Percentiles rank a stretch among this genome's conserved stretches.
Conservation (phyloP, 2,113 vertebrate species). For the Cryptoleucopteryx plumbea region DNA sequence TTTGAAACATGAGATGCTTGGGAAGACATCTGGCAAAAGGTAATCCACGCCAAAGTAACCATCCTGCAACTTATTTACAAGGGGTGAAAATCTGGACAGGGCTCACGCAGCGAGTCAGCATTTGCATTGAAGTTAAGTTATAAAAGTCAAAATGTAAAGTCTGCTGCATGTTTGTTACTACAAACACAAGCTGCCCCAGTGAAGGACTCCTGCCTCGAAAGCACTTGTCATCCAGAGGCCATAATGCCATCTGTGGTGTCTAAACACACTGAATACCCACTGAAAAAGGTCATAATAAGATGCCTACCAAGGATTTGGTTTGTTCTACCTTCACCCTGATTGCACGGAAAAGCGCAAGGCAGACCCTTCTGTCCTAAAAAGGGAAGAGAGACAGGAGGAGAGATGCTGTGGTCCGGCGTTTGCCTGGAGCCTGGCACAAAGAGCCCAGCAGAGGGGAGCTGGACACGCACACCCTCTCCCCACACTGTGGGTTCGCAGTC, state of each 20-base stretch:
- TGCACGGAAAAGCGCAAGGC: not conserved
- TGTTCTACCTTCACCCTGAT: not conserved
- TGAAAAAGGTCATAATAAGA: not conserved
- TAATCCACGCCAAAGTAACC: not conserved
- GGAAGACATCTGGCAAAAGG: not conserved
- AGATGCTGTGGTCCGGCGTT: rapidly evolving
- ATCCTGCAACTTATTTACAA: not conserved
- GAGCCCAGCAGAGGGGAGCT: rapidly evolving
- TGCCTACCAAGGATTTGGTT: not conserved
- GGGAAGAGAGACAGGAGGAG: not conserved
- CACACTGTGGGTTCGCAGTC: not conserved
- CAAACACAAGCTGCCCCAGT: not conserved
- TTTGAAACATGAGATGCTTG: not conserved
- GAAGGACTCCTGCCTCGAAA: not conserved
- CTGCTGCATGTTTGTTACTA: not conserved
- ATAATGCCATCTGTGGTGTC: no score
- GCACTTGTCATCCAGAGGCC: not conserved
- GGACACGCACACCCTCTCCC: rapidly evolving
- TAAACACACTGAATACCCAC: not conserved
- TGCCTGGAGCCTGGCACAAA: not conserved
- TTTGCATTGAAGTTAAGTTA: not conserved
- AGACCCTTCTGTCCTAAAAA: not conserved
- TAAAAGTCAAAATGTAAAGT: not conserved
- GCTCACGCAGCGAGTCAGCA: rapidly evolving
- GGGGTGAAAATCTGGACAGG: not conserved